Conservation (phyloP, 2,113 vertebrate genomes). For the Theristicus caerulescens region DNA sequence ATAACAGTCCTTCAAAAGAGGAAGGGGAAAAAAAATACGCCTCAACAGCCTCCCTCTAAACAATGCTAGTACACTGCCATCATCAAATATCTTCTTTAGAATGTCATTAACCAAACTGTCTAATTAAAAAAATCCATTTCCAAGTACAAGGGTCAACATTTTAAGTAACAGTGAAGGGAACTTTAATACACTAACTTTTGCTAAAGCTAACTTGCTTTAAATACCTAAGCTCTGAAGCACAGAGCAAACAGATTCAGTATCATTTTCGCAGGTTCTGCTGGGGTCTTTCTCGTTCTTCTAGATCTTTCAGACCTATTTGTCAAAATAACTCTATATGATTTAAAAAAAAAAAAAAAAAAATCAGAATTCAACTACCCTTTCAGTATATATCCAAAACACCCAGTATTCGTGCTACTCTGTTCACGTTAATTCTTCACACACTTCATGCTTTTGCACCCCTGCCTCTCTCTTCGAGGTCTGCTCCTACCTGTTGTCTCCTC, state of each 20-base stretch:
- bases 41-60: background rate
- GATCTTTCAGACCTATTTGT: background rate
- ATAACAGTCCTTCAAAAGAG: background rate
- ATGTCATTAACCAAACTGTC: background rate
- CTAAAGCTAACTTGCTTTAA: background rate
- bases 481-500: background rate
- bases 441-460: background rate
- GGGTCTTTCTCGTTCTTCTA: background rate
- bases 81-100: background rate
- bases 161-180: background rate
- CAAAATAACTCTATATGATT: background rate
- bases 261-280: background rate
- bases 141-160: background rate
- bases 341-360: background rate
- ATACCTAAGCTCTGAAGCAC: background rate
- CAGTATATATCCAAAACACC: background rate
- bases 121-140: background rate
- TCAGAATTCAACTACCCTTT: background rate
- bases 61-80: fast-evolving
- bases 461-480: background rate
- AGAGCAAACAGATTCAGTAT: background rate
- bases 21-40: fast-evolving
- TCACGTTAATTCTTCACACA: background rate
- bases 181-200: background rate
- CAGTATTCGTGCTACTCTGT: background rate